Conservation (phyloP, 1,140 invertebrate genomes). For the Drosophila burlai region DNA sequence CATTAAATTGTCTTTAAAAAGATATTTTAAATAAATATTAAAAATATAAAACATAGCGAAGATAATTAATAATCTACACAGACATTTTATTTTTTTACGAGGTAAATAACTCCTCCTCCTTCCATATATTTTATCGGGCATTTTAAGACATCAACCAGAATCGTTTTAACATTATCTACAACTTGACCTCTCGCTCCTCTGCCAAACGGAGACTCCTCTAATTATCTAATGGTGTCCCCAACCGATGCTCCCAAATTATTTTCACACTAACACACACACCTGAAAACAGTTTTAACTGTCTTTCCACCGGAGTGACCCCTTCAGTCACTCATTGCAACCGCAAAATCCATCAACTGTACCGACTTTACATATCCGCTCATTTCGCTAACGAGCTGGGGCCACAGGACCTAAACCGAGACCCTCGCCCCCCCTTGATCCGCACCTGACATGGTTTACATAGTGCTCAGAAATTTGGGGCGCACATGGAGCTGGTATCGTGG, state of each 20-base stretch:
- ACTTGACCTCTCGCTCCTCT: not conserved
- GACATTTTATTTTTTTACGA: not conserved
- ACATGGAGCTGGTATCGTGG: slow-evolving; percentile 6
- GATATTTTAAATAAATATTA: not conserved
- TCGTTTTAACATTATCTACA: not conserved
- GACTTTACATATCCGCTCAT: slow-evolving; percentile 57
- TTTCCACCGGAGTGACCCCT: not conserved
- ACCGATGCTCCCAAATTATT: slow-evolving; percentile 1
- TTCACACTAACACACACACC: not conserved
- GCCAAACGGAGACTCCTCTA: not conserved
- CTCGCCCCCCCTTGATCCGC: slow-evolving; percentile 14
- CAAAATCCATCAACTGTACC: slow-evolving; percentile 49
- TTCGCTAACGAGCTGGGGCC: slow-evolving; percentile 49
- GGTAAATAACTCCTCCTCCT: not conserved
- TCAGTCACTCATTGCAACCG: slow-evolving; percentile 45
- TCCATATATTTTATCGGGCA: too few species aligned
- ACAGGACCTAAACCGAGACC: slow-evolving; percentile 38
- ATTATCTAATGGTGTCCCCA: slow-evolving; percentile 27
- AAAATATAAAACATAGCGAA: not conserved
- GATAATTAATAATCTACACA: not conserved
- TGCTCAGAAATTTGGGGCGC: slow-evolving; percentile 47
- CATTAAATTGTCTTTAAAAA: not conserved
- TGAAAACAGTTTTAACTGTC: slow-evolving; percentile 12
- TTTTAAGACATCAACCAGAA: too few species aligned
- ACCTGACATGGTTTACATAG: slow-evolving; percentile 55